Percentiles rank a stretch among this genome's conserved stretches.
These are phyloP conservation scores for Cydia strobilella DNA, from an alignment of 1,140 invertebrate genomes.

Conservation along the genomic window DNA sequence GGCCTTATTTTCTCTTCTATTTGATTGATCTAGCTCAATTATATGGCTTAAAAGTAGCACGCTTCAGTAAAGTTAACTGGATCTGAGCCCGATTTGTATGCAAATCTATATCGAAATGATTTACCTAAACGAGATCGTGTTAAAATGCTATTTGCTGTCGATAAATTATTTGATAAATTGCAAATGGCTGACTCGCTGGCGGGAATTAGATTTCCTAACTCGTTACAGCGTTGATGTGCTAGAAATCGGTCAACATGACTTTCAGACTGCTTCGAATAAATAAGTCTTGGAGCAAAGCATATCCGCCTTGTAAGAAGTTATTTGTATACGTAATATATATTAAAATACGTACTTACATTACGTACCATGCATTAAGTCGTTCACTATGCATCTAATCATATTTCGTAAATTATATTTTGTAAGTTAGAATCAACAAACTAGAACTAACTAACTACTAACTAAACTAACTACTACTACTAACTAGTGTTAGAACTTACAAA, in stretches of 20 bases:
- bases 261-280: background rate
- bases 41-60: background rate
- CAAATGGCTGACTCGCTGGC: slow-evolving; percentile 24
- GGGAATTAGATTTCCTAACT: slow-evolving; percentile 22
- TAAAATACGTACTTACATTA: too few relatives aligned
- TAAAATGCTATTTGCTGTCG: slow-evolving; percentile 30
- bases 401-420: too few relatives aligned
- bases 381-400: too few relatives aligned
- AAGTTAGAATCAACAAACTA: too few relatives aligned
- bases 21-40: background rate
- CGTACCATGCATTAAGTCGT: too few relatives aligned
- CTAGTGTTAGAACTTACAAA: too few relatives aligned
- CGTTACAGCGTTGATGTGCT: background rate
- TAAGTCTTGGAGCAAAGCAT: background rate
- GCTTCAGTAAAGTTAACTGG: background rate
- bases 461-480: too few relatives aligned
- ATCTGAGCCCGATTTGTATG: slow-evolving; percentile 19
- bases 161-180: slow-evolving; percentile 31
- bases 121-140: slow-evolving; percentile 28
- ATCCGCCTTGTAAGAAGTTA: background rate
- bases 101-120: slow-evolving; percentile 24
- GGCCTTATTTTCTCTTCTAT: background rate
- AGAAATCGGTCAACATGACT: background rate
- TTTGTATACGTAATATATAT: too few relatives aligned
- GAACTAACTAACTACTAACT: too few relatives aligned